phyloP scores from a whole-genome alignment of 1,140 invertebrate genomes.

The Drosophila obscura region DNA sequence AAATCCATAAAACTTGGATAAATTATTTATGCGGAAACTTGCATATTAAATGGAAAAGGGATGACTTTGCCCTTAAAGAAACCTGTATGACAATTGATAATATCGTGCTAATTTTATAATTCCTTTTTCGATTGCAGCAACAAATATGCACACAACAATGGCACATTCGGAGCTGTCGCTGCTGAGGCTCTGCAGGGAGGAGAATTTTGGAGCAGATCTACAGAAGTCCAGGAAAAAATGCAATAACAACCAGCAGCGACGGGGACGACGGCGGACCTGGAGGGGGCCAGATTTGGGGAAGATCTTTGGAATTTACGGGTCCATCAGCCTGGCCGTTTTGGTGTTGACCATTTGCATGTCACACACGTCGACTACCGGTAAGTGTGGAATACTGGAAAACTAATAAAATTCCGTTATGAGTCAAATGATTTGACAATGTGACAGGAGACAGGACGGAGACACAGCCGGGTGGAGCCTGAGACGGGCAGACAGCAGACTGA shows the following conservation, averaged over 20 bases:
- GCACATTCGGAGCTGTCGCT: slow-evolving; percentile 30
- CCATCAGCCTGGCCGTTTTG: slow-evolving; percentile 63
- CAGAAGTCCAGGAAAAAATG: slow-evolving; percentile 68
- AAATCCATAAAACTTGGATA: slow-evolving; percentile 47
- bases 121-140: slow-evolving; percentile 41
- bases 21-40: slow-evolving; percentile 18
- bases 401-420: slow-evolving; percentile 77
- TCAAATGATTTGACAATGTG: slow-evolving; percentile 66
- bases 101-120: background rate
- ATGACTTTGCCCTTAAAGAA: background rate
- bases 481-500: slow-evolving; percentile 18
- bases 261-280: slow-evolving; percentile 47
- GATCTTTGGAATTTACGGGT: slow-evolving; percentile 40
- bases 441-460: slow-evolving; percentile 27
- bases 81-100: no score
- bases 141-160: slow-evolving; percentile 55
- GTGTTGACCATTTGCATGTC: slow-evolving; percentile 66
- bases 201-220: slow-evolving; percentile 43
- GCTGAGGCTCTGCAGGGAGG: slow-evolving; percentile 35
- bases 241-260: slow-evolving; percentile 68
- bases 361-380: slow-evolving; percentile 73
- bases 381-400: slow-evolving; percentile 57
- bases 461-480: slow-evolving; percentile 6
- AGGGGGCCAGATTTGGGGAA: slow-evolving; percentile 16
- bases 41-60: slow-evolving; percentile 10